phyloP scores from a whole-genome alignment of 2,113 vertebrate species.

The Pterophyllum scalare region DNA sequence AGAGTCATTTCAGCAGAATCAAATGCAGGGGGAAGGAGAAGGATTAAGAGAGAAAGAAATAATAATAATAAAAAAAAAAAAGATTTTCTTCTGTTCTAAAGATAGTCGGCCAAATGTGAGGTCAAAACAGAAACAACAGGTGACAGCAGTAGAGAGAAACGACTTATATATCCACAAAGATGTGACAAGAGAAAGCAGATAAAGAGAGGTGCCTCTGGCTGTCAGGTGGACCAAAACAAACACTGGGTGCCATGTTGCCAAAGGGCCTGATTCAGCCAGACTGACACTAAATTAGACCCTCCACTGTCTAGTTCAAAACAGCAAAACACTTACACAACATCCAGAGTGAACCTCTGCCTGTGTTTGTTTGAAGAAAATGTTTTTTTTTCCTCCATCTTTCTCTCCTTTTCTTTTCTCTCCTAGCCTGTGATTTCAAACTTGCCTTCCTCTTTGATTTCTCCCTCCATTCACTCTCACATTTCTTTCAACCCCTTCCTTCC shows the following conservation, averaged over 20 bases:
- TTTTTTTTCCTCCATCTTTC: neutral
- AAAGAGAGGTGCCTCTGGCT: conserved; percentile 49
- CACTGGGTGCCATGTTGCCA: conserved; percentile 42
- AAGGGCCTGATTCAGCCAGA: conserved; percentile 27
- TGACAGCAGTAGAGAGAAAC: conserved; percentile 30
- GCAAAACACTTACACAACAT: conserved; percentile 39
- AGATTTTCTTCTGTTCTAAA: neutral
- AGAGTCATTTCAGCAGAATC: neutral
- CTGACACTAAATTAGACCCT: conserved; percentile 55
- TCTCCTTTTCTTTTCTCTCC: neutral
- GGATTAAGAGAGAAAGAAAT: neutral
- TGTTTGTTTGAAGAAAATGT: neutral
- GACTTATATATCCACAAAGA: conserved; percentile 17
- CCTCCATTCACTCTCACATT: neutral
- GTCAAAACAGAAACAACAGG: neutral
- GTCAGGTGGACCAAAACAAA: conserved; percentile 59
- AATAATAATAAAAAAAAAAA: neutral
- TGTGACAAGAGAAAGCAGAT: conserved; percentile 42
- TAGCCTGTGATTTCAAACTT: conserved; percentile 17
- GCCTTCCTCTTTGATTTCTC: conserved; percentile 5
- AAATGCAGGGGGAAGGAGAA: neutral
- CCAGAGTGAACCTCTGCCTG: conserved; percentile 20
- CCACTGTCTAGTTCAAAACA: conserved; percentile 41
- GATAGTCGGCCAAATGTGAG: neutral
- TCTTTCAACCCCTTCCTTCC: neutral